A percentile compares a stretch with the other conserved stretches of the same genome.
Conservation (phyloP, 2,113 vertebrate genomes). For the Eurypyga helias region DNA sequence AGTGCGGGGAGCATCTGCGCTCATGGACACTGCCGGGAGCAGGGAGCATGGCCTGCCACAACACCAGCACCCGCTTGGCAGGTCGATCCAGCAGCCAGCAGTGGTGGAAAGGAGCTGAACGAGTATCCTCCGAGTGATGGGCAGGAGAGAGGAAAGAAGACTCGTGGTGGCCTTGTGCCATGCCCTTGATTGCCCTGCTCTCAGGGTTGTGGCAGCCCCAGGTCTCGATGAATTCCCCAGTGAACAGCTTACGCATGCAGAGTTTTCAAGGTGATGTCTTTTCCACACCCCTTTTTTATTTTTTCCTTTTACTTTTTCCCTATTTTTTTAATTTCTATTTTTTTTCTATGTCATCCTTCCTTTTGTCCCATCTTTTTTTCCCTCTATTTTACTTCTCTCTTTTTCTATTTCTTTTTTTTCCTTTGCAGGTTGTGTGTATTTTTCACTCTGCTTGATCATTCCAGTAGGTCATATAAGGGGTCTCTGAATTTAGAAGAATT, state of each 20-base stretch:
- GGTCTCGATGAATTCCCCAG: fast-evolving
- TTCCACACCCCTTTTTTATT: not conserved
- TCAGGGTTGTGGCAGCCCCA: fast-evolving
- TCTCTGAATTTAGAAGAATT: not conserved
- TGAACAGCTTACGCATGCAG: not conserved
- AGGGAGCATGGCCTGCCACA: not conserved
- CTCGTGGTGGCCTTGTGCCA: fast-evolving
- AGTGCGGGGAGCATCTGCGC: not conserved
- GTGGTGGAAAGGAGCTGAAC: not conserved
- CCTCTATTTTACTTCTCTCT: not conserved
- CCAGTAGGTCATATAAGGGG: not conserved
- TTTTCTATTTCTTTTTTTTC: fast-evolving
- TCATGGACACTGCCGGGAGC: not conserved
- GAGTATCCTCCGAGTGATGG: not conserved
- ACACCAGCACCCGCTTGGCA: not conserved
- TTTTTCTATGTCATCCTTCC: not conserved
- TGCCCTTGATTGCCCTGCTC: not conserved
- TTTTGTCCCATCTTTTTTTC: too few species aligned
- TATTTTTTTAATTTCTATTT: not conserved
- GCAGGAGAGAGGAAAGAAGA: fast-evolving
- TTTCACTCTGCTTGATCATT: not conserved
- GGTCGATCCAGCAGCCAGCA: not conserved
- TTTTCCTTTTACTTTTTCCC: fast-evolving
- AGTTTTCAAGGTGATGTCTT: not conserved
- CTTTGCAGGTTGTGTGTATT: not conserved